phyloP scores from a whole-genome alignment of 1,140 invertebrate genomes.

The Saccostrea cuccullata region DNA sequence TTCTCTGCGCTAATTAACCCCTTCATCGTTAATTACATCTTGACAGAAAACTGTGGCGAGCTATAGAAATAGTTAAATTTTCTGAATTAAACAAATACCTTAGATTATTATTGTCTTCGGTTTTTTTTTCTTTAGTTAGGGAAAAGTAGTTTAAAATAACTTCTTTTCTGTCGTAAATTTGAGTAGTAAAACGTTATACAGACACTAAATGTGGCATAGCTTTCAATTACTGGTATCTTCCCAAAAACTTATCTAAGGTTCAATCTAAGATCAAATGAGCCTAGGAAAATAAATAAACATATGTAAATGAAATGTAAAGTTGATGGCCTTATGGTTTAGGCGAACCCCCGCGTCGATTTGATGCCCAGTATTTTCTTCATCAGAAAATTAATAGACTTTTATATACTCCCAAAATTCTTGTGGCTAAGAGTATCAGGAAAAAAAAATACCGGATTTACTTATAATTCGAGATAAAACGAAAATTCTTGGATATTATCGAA shows the following conservation, averaged over 20 bases:
- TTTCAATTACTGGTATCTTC: constrained; percentile 29
- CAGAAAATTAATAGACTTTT: no score
- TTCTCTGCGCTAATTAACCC: constrained; percentile 15
- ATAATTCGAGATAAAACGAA: no score
- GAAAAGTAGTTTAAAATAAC: constrained; percentile 1
- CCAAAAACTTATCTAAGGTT: constrained; percentile 13
- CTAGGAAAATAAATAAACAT: constrained; percentile 34
- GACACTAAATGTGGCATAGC: constrained; percentile 1
- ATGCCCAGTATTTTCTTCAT: background rate
- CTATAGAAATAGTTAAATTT: background rate
- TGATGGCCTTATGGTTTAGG: background rate
- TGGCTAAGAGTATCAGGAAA: background rate
- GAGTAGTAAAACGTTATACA: constrained; percentile 15
- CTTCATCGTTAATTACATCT: constrained; percentile 10
- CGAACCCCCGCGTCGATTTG: background rate
- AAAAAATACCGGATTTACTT: background rate
- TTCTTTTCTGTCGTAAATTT: background rate
- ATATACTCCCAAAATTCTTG: background rate
- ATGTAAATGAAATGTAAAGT: constrained; percentile 32
- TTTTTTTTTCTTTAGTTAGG: background rate
- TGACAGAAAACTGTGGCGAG: background rate
- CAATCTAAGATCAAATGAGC: constrained; percentile 26
- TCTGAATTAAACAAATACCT: constrained; percentile 25
- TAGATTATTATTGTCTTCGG: constrained; percentile 6
- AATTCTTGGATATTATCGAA: no score